These are phyloP conservation scores for Lasioglossum vierecki DNA, from an alignment of 2,888 invertebrate species.

Conservation along the genomic window DNA sequence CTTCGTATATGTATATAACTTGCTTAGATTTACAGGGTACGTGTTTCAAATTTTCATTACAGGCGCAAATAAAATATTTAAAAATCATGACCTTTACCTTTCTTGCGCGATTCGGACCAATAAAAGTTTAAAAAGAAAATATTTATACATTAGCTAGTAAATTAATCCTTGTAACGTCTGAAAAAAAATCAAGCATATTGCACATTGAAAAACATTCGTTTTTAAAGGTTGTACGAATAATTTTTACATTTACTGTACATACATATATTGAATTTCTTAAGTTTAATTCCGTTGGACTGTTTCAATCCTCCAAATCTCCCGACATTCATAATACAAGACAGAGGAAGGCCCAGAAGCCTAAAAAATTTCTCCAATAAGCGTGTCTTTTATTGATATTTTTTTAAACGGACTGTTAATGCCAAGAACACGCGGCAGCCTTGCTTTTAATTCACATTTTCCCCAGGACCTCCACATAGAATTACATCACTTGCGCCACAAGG, in stretches of 20 bases:
- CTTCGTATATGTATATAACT: no score
- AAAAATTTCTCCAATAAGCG: not conserved
- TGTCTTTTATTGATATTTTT: constrained; percentile 6
- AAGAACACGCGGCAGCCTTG: not conserved
- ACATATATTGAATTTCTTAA: not conserved
- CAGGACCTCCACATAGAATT: constrained; percentile 10
- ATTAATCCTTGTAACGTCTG: no score
- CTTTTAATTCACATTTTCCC: not conserved
- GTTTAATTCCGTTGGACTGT: not conserved
- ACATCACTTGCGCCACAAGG: constrained; percentile 18
- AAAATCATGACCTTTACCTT: no score
- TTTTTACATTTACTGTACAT: not conserved
- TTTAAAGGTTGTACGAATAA: no score
- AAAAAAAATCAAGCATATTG: no score
- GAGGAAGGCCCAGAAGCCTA: not conserved
- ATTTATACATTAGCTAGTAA: no score
- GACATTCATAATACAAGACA: not conserved
- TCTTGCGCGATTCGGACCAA: no score
- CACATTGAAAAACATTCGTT: no score
- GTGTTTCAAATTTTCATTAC: no score
- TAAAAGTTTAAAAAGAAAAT: no score
- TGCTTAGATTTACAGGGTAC: no score
- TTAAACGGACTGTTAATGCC: not conserved
- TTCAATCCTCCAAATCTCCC: not conserved
- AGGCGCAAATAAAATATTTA: no score